phyloP scores from a whole-genome alignment of 2,113 vertebrate species.

The Sylvilagus bachmani region DNA sequence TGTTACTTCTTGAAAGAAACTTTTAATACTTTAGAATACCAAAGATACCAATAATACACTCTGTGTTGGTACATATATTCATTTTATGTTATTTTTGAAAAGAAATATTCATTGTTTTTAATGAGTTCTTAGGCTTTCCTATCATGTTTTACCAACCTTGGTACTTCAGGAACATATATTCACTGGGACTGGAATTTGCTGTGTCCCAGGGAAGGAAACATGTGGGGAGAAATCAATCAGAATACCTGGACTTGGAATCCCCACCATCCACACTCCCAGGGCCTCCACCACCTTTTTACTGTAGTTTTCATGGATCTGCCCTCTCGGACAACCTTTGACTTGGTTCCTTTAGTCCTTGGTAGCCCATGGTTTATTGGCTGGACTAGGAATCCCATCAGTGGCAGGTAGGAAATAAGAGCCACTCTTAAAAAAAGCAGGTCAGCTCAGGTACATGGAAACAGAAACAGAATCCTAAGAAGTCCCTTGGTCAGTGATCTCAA shows the following conservation, averaged over 20 bases:
- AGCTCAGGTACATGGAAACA: neutral
- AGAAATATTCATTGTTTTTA: constrained; percentile 11
- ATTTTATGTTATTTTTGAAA: constrained; percentile 16
- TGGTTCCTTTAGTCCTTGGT: neutral
- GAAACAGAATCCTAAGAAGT: neutral
- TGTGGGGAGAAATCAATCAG: neutral
- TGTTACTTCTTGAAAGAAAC: neutral
- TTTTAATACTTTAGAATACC: neutral
- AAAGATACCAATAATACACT: neutral
- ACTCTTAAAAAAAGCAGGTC: neutral
- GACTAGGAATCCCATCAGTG: neutral
- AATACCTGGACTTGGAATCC: neutral
- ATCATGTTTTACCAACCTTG: neutral
- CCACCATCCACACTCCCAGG: neutral
- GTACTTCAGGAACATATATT: constrained; percentile 6
- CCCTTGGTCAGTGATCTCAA: neutral
- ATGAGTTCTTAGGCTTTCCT: neutral
- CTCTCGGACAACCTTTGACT: neutral
- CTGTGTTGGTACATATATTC: neutral
- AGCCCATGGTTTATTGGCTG: neutral
- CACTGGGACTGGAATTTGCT: constrained; percentile 12
- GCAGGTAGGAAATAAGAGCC: neutral
- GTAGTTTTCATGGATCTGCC: neutral
- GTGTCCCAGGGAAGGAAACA: neutral
- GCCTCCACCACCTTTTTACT: neutral